Evolutionary conservation across 2,888 invertebrate species (phyloP), one percentile per base, ranked within the genome.

Genomic region (Bimastos eiseni): DNA sequence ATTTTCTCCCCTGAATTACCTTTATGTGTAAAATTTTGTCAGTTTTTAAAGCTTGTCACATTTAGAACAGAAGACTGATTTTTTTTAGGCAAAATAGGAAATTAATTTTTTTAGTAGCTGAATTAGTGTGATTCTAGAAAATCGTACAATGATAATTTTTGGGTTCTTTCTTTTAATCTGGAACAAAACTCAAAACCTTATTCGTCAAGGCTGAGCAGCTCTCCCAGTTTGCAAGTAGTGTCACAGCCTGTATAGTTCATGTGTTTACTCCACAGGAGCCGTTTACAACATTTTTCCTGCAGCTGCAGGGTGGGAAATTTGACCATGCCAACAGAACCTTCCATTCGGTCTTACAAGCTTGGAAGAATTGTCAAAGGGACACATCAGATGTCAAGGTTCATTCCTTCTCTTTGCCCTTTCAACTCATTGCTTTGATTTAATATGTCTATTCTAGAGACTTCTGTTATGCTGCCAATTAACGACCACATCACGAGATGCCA

Each of bases 351-450:
- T 97, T 98, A 1, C 96, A 98, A 92, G 97, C 99, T 0, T 99
- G 99, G 99, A 98, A 99, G 95, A 99, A 99, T 95, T 99, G 99
- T 95, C 99, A 99, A 95, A 96, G 99, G 90, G 99, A 99, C 95
- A 99, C 99, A 0, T 99, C 99, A 0, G 99, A 99, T 95, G 99
- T 99, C 49, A 99, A 99, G 96, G 97, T 97, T 92, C 91, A 83
- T 34, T 89, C 37, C 49, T 38, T 33, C 41, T 90, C 41, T 41
- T 86, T 88, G 37, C 21, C 17, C n/a, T 70, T 30, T 70, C n/a
- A 8, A 49, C n/a, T 70, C 1, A 17, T 8, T 6, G n/a, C 70
- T 70, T 11, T 1, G 17, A 8, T n/a, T 70, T 70, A 30, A 70
- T 70, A 0, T 49, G 30, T 70, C 70, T n/a, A n/a, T n/a, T 70